phyloP scores from a whole-genome alignment of 2,888 invertebrate species.

The Argyra leucocephala region DNA sequence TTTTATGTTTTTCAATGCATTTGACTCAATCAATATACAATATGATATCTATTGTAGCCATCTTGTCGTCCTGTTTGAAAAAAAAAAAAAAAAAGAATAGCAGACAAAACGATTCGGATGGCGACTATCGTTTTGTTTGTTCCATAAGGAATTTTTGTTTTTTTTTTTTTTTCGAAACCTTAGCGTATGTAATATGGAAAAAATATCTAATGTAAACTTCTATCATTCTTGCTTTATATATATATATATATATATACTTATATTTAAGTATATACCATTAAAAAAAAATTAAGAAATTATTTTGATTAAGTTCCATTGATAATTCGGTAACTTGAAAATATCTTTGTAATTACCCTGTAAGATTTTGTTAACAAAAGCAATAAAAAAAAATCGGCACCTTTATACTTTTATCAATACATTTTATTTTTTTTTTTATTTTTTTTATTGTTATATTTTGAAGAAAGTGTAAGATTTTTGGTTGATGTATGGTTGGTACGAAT shows the following conservation, averaged over 20 bases:
- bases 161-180: too few relatives aligned
- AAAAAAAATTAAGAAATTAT: slow-evolving; percentile 6
- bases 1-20: not conserved
- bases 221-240: too few relatives aligned
- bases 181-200: too few relatives aligned
- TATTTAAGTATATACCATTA: not conserved
- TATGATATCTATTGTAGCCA: not conserved
- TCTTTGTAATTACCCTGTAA: too few relatives aligned
- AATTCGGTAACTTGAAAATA: not conserved
- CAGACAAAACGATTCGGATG: not conserved
- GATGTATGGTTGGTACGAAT: not conserved
- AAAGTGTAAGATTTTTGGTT: not conserved
- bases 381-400: not conserved
- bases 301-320: slow-evolving; percentile 3
- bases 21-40: not conserved
- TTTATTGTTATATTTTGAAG: too few relatives aligned
- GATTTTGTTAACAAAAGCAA: not conserved
- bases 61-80: slow-evolving; percentile 1
- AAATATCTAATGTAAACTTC: too few relatives aligned
- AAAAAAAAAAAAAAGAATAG: not conserved
- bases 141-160: too few relatives aligned
- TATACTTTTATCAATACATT: not conserved
- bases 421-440: too few relatives aligned
- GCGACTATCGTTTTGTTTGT: not conserved
- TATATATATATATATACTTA: too few relatives aligned